These are phyloP conservation scores for Pristiophorus japonicus DNA, from an alignment of 2,113 vertebrate species.

Conservation along the genomic window DNA sequence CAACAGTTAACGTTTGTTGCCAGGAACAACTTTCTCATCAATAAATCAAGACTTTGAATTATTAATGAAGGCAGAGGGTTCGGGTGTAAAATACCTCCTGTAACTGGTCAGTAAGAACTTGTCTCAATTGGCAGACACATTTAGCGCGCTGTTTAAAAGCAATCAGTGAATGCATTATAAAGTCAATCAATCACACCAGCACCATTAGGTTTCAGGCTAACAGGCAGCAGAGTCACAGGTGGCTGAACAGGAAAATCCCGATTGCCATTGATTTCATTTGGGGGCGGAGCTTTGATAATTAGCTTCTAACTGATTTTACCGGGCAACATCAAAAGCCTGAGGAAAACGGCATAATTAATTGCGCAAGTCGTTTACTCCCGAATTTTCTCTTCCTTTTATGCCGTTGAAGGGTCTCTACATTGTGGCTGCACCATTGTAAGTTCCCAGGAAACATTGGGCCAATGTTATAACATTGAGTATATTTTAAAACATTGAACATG, in stretches of 20 bases:
- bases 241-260: neutral
- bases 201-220: neutral
- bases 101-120: neutral
- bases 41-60: constrained; percentile 4
- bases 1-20: neutral
- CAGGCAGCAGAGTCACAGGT: neutral
- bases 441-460: neutral
- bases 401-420: neutral
- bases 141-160: neutral
- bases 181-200: neutral
- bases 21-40: constrained; percentile 12
- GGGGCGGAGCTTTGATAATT: neutral
- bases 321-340: neutral
- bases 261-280: neutral
- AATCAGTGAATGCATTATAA: constrained; percentile 13
- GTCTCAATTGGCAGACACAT: neutral
- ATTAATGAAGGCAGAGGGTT: neutral
- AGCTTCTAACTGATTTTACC: neutral
- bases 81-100: neutral
- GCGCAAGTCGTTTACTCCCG: neutral
- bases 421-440: neutral
- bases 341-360: neutral
- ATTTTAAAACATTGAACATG: neutral
- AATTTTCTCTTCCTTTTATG: neutral
- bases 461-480: neutral